Evolutionary conservation across 64 coral and sea anemone genomes (phyloP), one percentile per base, ranked within the genome.

Genomic region (Montipora cactus): DNA sequence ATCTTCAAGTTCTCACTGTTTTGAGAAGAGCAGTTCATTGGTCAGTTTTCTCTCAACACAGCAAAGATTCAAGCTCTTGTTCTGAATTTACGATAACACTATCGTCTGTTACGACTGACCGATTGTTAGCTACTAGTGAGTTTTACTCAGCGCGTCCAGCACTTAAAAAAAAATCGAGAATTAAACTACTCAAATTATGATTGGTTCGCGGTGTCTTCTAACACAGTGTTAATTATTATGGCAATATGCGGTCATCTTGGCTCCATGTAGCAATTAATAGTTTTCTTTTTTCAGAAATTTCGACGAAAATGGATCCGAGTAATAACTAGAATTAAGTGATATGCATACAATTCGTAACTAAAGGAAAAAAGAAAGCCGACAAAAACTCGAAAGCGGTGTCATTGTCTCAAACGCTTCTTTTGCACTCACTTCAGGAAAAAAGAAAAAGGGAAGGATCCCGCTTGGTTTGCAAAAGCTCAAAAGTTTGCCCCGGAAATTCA

Each of bases 171-270:
- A 70, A 88, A 88, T 93, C 57, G 49, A 93, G 88, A 93, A 76
- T 88, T 93, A 66, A 73, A 58, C 47, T 50, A 93, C 21, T 47
- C 62, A 70, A 78, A 52, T 72, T 47, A 44, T 93, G 92, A 93
- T 93, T 93, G 92, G 92, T 68, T 88, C 75, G 92, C 92, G 92
- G 92, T 76, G 75, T 81, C 92, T 88, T 93, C 84, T 93, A 74
- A 80, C 77, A 88, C 84, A 44, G 46, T 82, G 83, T 46, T 93
- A 93, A 93, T 93, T 93, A 82, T 88, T 78, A 87, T 72, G 86
- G 92, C 84, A 93, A 93, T 93, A 88, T 47, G 83, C 82, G 81
- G 92, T 85, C 84, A 93, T 68, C 53, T 93, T 49, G 74, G 83
- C 58, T 71, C 82, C 62, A 64, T 49, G 62, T 20, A 50, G 47